Conservation (phyloP, 2,797 vertebrate genomes). For the Myotis findleyi region DNA sequence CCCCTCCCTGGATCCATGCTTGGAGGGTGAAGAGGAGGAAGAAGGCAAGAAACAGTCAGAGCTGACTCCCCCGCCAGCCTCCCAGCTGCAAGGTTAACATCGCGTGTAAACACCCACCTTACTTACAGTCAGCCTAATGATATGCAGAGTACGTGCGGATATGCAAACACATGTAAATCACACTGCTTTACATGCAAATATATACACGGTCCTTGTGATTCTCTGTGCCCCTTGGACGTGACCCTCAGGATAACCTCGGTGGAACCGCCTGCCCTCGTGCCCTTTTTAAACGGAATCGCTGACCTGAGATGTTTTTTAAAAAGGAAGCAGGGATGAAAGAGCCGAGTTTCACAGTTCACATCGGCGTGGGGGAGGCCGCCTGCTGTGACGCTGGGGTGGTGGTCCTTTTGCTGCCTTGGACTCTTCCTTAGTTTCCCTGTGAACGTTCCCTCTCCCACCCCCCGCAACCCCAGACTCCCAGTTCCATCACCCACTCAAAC, state of each 20-base stretch:
- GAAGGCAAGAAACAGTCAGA: background rate
- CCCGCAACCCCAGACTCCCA: conserved; percentile 33
- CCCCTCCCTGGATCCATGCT: background rate
- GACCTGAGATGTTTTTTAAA: conserved; percentile 61
- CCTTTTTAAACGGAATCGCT: conserved; percentile 68
- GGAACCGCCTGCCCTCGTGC: conserved; percentile 57
- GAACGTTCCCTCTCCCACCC: conserved; percentile 29
- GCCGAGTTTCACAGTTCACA: conserved; percentile 51
- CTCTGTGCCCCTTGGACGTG: conserved; percentile 68
- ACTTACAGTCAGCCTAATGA: conserved; percentile 54
- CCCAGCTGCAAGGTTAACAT: conserved; percentile 46
- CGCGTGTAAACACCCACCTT: too few species aligned
- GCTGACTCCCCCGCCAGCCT: background rate
- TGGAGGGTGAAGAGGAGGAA: background rate
- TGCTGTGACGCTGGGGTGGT: conserved; percentile 13
- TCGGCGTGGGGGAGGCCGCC: conserved; percentile 54
- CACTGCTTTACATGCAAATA: conserved; percentile 76
- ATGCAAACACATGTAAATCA: conserved; percentile 81
- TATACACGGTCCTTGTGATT: conserved; percentile 70
- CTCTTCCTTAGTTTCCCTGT: conserved; percentile 24
- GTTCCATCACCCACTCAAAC: background rate
- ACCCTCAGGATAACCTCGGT: conserved; percentile 77
- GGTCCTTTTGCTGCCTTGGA: conserved; percentile 22
- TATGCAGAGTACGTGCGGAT: conserved; percentile 42
- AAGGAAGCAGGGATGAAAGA: conserved; percentile 52